Conservation (phyloP, 1,140 invertebrate species). For the Zaprionus kolodkinae region DNA sequence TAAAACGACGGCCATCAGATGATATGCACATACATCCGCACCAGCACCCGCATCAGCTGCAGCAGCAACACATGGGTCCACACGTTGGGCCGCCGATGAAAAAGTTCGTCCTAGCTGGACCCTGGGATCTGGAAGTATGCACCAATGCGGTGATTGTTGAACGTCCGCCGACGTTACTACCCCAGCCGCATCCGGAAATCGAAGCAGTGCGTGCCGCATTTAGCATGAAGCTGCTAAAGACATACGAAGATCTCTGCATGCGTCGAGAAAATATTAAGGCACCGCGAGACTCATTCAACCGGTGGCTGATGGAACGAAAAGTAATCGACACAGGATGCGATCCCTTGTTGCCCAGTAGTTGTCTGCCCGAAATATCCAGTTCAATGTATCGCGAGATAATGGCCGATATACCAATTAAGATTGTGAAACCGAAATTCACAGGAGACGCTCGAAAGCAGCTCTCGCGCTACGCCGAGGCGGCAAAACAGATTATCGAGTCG, state of each 20-base stretch:
- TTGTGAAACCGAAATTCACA: conserved; percentile 96
- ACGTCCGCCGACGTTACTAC: conserved; percentile 91
- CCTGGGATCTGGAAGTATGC: conserved; percentile 97
- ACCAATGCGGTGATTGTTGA: conserved; percentile 98
- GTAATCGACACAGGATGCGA: conserved; percentile 95
- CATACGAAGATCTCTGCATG: conserved; percentile 97
- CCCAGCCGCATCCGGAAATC: conserved; percentile 97
- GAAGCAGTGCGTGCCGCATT: conserved; percentile 92
- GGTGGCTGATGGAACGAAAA: conserved; percentile 98
- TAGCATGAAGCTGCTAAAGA: conserved; percentile 92
- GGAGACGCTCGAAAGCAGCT: conserved; percentile 98
- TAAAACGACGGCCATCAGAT: conserved; percentile 92
- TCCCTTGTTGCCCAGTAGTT: conserved; percentile 95
- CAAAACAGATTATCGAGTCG: conserved; percentile 98
- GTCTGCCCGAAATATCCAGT: conserved; percentile 95
- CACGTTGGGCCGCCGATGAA: conserved; percentile 87
- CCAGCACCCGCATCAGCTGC: conserved; percentile 58
- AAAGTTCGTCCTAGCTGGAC: conserved; percentile 94
- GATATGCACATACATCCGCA: conserved; percentile 86
- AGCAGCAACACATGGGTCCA: conserved; percentile 62
- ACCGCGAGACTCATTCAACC: conserved; percentile 97
- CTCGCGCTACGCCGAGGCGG: conserved; percentile 97
- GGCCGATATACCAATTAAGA: conserved; percentile 98
- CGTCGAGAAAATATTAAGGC: conserved; percentile 97
- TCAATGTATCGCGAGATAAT: conserved; percentile 99